Evolutionary conservation across 2,888 invertebrate genomes (phyloP).

Genomic region (Metacarcinus magister): DNA sequence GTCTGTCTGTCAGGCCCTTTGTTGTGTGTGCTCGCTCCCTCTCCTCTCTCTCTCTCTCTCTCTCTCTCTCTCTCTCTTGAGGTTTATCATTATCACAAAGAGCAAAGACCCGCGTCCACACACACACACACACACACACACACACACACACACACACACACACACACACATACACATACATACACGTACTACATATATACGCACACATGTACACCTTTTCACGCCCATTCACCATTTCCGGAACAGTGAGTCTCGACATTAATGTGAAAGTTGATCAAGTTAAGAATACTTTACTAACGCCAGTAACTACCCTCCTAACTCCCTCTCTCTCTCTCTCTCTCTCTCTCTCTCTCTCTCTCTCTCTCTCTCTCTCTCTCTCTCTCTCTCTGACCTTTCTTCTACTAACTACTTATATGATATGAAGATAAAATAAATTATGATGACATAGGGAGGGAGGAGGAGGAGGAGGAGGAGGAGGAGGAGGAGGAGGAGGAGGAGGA

Average conservation of each 20-base stretch:
- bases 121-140: slow-evolving; percentile 35
- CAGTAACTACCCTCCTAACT: neutral
- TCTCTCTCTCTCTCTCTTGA: neutral
- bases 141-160: slow-evolving; percentile 54
- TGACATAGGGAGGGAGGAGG: neutral
- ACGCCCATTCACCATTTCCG: neutral
- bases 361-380: slow-evolving; percentile 40
- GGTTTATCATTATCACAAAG: neutral
- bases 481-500: neutral
- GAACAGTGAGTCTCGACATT: neutral
- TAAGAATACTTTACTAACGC: neutral
- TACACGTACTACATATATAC: no score
- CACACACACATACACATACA: no score
- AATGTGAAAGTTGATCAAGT: neutral
- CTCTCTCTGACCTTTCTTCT: neutral
- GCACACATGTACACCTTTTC: no score
- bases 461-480: slow-evolving; percentile 28
- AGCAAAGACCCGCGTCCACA: neutral
- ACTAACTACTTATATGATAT: neutral
- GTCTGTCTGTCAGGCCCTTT: neutral
- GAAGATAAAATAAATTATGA: slow-evolving; percentile 20
- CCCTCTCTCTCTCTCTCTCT: neutral
- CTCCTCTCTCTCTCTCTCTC: slow-evolving; percentile 17
- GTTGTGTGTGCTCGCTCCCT: slow-evolving; percentile 10
- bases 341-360: slow-evolving; percentile 45